Evolutionary conservation across 2,888 invertebrate species (phyloP), one percentile per base, ranked within the genome.

Genomic region (Agrypnus murinus): DNA sequence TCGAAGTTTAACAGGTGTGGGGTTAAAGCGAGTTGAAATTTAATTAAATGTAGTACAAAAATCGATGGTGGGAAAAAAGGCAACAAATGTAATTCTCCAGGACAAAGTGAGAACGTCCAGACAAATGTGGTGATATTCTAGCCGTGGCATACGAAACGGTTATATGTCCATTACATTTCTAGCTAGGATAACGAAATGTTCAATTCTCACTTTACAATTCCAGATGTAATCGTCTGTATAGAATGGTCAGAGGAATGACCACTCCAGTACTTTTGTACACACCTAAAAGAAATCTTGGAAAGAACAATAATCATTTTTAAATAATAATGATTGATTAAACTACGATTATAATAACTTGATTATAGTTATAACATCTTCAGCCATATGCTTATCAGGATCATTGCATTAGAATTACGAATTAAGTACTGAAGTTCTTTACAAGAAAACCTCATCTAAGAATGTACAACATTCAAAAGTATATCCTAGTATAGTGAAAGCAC

Each of bases 1-100:
- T 84, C 80, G 81, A 80, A 81, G 83, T 82, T 84, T 85, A 85
- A 84, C 85, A 84, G 85, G 85, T 84, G 84, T 82, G 84, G 84
- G 84, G 82, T 80, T 76, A 80, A 78, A 79, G 78, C 78, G 81
- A 81, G 80, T 81, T 80, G 78, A 81, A 25, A 83, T 81, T 83
- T 81, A 83, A 83, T 83, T 83, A 81, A 83, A 82, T 81, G 81
- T 82, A 81, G 79, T 59, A 59, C 71, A 68, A 68, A 64, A 57
- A 63, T 36, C 63, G 63, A 63, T 63, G 46, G 5, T 25, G 25
- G 25, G 5, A 57, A 68, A 68, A 68, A 69, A 69, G 14, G 40
- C 36, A 40, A 57, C 79, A 77, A 74, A 78, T 75, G 68, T 70
- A 63, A 64, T 59, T 57, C 50, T 45, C 1, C 12, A 19, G 12